phyloP scores from a whole-genome alignment of 35 echinoderm and acorn worm genomes.

The Hemicentrotus pulcherrimus region DNA sequence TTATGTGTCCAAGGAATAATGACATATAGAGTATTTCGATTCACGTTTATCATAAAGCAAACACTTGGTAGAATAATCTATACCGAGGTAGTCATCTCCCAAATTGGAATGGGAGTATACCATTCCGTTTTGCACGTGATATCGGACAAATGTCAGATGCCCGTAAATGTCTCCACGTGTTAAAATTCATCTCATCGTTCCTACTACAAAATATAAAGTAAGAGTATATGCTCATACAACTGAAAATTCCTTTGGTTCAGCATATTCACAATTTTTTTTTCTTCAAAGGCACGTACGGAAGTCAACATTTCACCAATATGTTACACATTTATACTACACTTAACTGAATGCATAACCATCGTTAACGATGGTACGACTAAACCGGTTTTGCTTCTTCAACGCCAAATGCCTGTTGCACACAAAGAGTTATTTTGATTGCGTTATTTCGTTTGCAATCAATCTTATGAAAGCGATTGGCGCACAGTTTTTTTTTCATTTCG shows the following conservation, averaged over 20 bases:
- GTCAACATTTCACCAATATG: not conserved
- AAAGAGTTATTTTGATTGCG: too few species aligned
- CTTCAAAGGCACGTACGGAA: not conserved
- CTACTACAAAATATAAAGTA: not conserved
- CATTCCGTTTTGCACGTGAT: not conserved
- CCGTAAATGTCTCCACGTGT: not conserved
- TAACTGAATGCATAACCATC: not conserved
- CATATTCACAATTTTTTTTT: not conserved
- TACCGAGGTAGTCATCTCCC: not conserved
- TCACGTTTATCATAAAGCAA: not conserved
- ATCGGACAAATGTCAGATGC: not conserved
- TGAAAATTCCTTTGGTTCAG: not conserved
- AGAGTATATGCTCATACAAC: not conserved
- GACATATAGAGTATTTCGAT: not conserved
- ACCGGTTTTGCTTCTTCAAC: not conserved
- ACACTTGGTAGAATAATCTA: not conserved
- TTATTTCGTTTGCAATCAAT: too few species aligned
- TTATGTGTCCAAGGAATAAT: not conserved
- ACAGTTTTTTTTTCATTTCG: too few species aligned
- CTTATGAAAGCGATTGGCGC: too few species aligned
- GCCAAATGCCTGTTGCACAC: not conserved
- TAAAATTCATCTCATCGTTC: not conserved
- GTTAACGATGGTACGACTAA: not conserved
- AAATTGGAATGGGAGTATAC: not conserved
- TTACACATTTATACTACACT: not conserved